phyloP scores from a whole-genome alignment of 2,888 invertebrate genomes.

The Eupithecia pulchellata region DNA sequence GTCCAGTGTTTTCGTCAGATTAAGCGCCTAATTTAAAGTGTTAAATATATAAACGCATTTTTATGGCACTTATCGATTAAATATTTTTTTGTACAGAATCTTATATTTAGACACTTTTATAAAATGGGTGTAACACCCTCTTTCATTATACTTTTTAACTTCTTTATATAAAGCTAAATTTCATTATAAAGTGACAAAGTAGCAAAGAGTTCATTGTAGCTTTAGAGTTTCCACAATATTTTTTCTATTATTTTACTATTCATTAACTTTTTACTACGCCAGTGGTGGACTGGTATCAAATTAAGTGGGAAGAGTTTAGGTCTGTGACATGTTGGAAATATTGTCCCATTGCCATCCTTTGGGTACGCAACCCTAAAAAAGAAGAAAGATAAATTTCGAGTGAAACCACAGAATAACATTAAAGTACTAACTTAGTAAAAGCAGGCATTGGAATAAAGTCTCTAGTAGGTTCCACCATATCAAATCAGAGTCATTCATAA shows the following conservation, averaged over 20 bases:
- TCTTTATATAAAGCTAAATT: no score
- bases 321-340: not conserved
- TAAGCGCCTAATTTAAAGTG: no score
- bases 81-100: no score
- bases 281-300: no score
- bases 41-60: no score
- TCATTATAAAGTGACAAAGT: not conserved
- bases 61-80: no score
- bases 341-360: not conserved
- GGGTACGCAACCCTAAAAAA: not conserved
- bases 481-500: slow-evolving; percentile 56
- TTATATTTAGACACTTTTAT: no score
- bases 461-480: not conserved
- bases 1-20: no score
- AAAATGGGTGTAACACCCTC: no score
- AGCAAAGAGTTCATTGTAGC: not conserved
- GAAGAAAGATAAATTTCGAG: not conserved
- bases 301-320: not conserved
- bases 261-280: not conserved
- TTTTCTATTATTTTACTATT: not conserved
- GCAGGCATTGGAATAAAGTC: not conserved
- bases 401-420: no score
- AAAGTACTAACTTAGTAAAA: no score
- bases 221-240: not conserved
- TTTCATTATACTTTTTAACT: no score